Percentiles rank a stretch among this genome's conserved stretches.
These are phyloP conservation scores for Xestia xanthographa DNA, from an alignment of 2,888 invertebrate genomes.

Conservation along the genomic window DNA sequence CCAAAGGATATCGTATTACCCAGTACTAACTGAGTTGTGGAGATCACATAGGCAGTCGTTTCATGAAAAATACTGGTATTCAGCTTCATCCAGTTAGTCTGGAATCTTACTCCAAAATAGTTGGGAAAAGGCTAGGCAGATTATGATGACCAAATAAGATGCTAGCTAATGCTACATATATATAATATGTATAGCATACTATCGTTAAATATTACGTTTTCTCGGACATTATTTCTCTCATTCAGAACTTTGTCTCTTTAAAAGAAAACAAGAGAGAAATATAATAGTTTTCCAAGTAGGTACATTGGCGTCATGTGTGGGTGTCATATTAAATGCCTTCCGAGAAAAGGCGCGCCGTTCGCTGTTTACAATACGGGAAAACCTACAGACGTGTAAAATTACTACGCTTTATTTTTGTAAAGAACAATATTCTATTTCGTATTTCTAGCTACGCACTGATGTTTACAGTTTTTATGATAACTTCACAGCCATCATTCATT, in stretches of 20 bases:
- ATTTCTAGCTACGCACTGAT: background rate
- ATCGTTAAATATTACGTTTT: background rate
- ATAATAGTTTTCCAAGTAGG: conserved; percentile 5
- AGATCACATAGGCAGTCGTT: background rate
- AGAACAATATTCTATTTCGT: background rate
- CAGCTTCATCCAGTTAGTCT: background rate
- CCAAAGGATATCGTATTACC: too few species aligned
- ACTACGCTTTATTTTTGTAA: background rate
- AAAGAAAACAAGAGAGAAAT: background rate
- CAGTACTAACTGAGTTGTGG: too few species aligned
- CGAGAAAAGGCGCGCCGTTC: background rate
- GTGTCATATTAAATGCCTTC: conserved; percentile 9
- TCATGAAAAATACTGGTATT: background rate
- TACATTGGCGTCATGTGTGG: background rate
- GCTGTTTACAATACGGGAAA: background rate
- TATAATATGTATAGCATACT: background rate
- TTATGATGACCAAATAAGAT: background rate
- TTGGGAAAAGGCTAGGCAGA: background rate
- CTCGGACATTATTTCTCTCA: background rate
- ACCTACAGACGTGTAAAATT: background rate
- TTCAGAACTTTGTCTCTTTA: background rate
- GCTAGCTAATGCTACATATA: background rate
- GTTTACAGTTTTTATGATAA: background rate
- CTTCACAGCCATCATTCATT: background rate
- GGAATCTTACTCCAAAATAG: background rate